Evolutionary conservation across 2,888 invertebrate species (phyloP).

Genomic region (Tridacna crocea): DNA sequence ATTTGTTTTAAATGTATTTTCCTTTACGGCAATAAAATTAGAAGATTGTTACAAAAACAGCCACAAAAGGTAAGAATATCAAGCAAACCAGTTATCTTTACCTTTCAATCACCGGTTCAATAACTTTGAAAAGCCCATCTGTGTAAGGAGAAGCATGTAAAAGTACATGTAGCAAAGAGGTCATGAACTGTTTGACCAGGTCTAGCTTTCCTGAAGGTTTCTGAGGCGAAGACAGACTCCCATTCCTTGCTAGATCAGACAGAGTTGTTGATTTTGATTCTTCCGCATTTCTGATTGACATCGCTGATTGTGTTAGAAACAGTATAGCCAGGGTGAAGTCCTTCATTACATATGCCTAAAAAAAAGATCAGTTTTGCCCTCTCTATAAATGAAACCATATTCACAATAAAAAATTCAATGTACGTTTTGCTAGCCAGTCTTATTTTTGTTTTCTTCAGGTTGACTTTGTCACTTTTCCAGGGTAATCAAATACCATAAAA

Average conservation of each 20-base stretch:
- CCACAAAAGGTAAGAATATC: too few species aligned
- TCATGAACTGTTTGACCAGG: slow-evolving; percentile 46
- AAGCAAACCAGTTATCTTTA: too few species aligned
- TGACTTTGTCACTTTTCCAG: too few species aligned
- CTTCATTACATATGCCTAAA: slow-evolving; percentile 82
- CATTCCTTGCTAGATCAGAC: slow-evolving; percentile 3
- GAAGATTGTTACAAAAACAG: too few species aligned
- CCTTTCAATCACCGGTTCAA: slow-evolving; percentile 81
- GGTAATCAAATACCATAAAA: too few species aligned
- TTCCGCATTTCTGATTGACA: slow-evolving; percentile 9
- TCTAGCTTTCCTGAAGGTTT: background rate
- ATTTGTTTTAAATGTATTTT: too few species aligned
- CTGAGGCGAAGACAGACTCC: slow-evolving; percentile 5
- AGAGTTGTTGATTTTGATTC: slow-evolving; percentile 15
- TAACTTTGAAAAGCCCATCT: slow-evolving; percentile 77
- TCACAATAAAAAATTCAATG: too few species aligned
- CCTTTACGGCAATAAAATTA: too few species aligned
- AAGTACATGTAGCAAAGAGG: slow-evolving; percentile 66
- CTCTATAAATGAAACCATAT: too few species aligned
- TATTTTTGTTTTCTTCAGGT: too few species aligned
- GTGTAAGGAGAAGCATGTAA: slow-evolving; percentile 71
- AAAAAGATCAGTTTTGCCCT: slow-evolving; percentile 5
- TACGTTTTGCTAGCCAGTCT: too few species aligned
- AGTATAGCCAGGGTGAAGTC: slow-evolving; percentile 81
- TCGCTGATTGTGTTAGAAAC: slow-evolving; percentile 73